Base-by-base conservation (phyloP, 2,113 vertebrate species). In the Piliocolobus tephrosceles region DNA sequence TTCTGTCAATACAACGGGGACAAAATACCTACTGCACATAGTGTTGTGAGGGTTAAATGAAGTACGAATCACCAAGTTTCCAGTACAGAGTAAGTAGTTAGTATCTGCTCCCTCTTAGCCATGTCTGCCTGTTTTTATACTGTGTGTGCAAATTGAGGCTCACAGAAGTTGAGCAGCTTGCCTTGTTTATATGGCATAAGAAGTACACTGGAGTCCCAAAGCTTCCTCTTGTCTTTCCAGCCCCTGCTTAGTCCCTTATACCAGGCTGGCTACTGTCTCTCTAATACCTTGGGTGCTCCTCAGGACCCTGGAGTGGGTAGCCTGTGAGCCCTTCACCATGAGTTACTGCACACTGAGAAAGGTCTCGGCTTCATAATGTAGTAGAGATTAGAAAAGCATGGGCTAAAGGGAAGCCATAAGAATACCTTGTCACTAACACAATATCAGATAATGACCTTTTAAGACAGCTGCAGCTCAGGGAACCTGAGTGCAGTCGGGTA, bases 381-480 rank as follows among this genome's bases (percentile, higher is more conserved):
- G 50, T 55, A 80, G 88, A 95, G 81, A 85, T 64, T 50, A 89
- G 87, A 83, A 75, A 94, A 79, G 58, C 4, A 0, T 8, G 38
- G 75, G 83, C 89, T 87, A 88, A 50, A 87, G 76, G n/a, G 92
- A 96, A 81, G 47, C 73, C 68, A 12, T 10, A 23, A 93, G 91
- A 95, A 94, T 61, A 90, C 93, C 58, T 90, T 22, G 88, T 96
- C 81, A 81, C 94, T 88, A 73, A 97, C 94, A 95, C 92, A 95
- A 83, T 95, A 82, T 96, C 40, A 25, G 88, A 50, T 95, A 97
- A 95, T 52, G 66, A 66, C 88, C 85, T 88, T 96, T 95, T 85
- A 91, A 92, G 70, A 57, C 87, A 95, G 96, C 93, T 80, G 84
- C 96, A 79, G 79, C 87, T 85, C 50, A 40, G 89, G 89, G 90